Conservation (phyloP, 2,888 invertebrate genomes). For the Hypselothyrea guttata region DNA sequence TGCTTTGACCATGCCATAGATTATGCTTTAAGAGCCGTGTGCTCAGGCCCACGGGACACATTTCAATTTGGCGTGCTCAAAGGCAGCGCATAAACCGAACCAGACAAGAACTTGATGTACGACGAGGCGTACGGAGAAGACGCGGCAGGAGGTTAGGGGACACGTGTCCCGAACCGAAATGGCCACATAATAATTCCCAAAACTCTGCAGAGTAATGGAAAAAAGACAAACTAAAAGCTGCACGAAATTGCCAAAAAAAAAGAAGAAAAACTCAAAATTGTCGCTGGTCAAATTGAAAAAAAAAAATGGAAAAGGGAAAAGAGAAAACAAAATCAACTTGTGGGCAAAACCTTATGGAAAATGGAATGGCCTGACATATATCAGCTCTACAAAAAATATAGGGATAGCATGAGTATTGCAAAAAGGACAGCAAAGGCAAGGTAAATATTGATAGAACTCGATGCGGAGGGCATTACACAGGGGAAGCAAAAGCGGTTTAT, state of each 20-base stretch:
- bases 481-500: conserved; percentile 45
- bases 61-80: conserved; percentile 60
- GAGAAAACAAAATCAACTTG: conserved; percentile 59
- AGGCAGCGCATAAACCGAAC: conserved; percentile 53
- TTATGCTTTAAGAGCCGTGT: too few species aligned
- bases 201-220: conserved; percentile 27
- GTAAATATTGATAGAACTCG: conserved; percentile 42
- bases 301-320: too few species aligned
- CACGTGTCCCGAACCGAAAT: conserved; percentile 57
- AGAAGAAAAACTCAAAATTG: conserved; percentile 26
- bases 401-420: conserved; percentile 19
- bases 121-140: conserved; percentile 17
- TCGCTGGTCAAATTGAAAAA: conserved; percentile 41
- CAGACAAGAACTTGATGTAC: conserved; percentile 50
- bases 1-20: too few species aligned
- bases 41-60: conserved; percentile 51
- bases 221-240: conserved; percentile 29
- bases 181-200: conserved; percentile 62
- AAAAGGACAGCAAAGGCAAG: conserved; percentile 12
- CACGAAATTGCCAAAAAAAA: conserved; percentile 20
- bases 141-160: conserved; percentile 25
- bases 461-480: conserved; percentile 40
- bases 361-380: conserved; percentile 24
- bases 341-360: conserved; percentile 14
- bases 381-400: conserved; percentile 30